phyloP scores from a whole-genome alignment of 2,797 vertebrate genomes.

The Enteromius mattozi region DNA sequence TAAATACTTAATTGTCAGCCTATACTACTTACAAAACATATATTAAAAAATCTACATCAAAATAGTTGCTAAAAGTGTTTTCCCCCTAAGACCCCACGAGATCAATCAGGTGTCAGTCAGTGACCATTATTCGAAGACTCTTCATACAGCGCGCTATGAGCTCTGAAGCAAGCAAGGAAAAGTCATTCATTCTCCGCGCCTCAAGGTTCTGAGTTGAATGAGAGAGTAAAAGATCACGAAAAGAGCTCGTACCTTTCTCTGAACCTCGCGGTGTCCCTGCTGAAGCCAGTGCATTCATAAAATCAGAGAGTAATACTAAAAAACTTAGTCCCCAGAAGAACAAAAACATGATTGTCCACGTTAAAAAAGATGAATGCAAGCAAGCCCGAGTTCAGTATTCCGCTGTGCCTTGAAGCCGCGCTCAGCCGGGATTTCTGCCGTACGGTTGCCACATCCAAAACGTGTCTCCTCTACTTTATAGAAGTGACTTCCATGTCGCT shows the following conservation, averaged over 20 bases:
- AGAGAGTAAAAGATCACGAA: conserved; percentile 32
- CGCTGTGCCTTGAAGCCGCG: conserved; percentile 56
- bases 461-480: conserved; percentile 71
- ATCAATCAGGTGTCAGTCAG: background rate
- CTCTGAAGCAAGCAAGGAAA: conserved; percentile 58
- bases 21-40: background rate
- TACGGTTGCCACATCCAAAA: conserved; percentile 77
- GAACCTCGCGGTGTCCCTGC: conserved; percentile 82
- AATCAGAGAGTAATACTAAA: conserved; percentile 81
- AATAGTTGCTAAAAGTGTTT: background rate
- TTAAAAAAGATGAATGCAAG: conserved; percentile 62
- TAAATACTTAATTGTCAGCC: background rate
- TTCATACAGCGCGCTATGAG: conserved; percentile 63
- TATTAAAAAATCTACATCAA: background rate
- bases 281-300: conserved; percentile 79
- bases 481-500: conserved; percentile 71
- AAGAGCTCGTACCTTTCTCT: conserved; percentile 84
- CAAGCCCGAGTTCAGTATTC: conserved; percentile 71
- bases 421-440: conserved; percentile 54
- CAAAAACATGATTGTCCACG: conserved; percentile 89
- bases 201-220: conserved; percentile 38
- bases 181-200: conserved; percentile 78
- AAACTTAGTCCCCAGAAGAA: conserved; percentile 87
- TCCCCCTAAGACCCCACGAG: background rate
- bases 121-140: conserved; percentile 4